Evolutionary conservation across 1,140 invertebrate species (phyloP), one percentile per base, ranked within the genome.

Genomic region (Conus ventricosus): DNA sequence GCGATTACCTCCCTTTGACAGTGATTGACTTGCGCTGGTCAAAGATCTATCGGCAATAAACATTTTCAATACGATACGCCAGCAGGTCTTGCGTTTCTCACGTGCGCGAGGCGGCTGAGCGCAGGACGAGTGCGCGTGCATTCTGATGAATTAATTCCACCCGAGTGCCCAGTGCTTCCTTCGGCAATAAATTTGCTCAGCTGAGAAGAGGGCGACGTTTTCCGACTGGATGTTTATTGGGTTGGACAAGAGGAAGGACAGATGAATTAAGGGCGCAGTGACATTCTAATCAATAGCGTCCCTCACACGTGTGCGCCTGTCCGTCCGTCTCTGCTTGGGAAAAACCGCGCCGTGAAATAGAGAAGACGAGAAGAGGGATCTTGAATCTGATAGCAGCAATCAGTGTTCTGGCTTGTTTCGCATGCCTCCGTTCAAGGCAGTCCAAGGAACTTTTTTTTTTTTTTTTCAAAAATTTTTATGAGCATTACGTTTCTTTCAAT

Each of bases 111-210:
- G 51, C 80, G 80, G 53, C 80, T 20, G 51, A 81, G 80, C 80
- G 80, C 80, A 17, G 7, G 80, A 54, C 13, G 27, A 15, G 80
- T 7, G 80, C 80, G 80, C 51, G 80, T 54, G 80, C 80, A 81
- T 51, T 20, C 80, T 81, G 80, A 81, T 81, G 27, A 81, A 51
- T 81, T 81, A 81, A 81, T 81, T 81, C 80, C 80, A 81, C 54
- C 51, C 51, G 80, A 81, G 80, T 81, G 80, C 7, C 51, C 80
- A 78, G 27, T 53, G 54, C 54, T 81, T 11, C 67, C 67, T 71
- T 23, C 80, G 0, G 51, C 39, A 7, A 81, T 54, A 23, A 81
- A 81, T 81, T 81, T 81, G 39, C 39, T 81, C 80, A 81, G 80
- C 51, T 81, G 80, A 23, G 39, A 81, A 81, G 54, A 15, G 27